These are phyloP conservation scores for Diuraphis noxia DNA, from an alignment of 1,140 invertebrate species.

Conservation along the genomic window DNA sequence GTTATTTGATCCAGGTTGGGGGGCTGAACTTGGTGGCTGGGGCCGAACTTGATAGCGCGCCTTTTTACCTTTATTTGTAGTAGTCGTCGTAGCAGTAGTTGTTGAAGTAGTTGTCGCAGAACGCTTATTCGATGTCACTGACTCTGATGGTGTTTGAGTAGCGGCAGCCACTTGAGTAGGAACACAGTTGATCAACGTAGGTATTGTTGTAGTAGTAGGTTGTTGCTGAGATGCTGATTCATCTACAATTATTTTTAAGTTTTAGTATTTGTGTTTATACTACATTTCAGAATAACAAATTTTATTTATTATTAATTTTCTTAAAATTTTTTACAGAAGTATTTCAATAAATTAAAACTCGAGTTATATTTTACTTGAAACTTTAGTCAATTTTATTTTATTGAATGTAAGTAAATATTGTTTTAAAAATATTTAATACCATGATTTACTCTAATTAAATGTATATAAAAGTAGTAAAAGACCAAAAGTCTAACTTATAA, in stretches of 20 bases:
- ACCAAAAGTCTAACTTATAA: background rate
- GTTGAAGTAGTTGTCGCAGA: slow-evolving; percentile 55
- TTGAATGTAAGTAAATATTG: background rate
- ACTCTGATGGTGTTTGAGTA: slow-evolving; percentile 57
- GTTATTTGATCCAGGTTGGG: slow-evolving; percentile 49
- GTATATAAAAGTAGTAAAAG: background rate
- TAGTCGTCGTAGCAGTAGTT: slow-evolving; percentile 55
- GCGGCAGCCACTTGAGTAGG: slow-evolving; percentile 55
- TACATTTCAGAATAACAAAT: too few species aligned
- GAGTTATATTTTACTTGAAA: background rate
- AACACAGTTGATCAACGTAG: slow-evolving; percentile 19
- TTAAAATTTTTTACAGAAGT: too few species aligned
- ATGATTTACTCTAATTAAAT: background rate
- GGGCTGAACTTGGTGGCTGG: slow-evolving; percentile 47
- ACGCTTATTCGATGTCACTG: slow-evolving; percentile 56
- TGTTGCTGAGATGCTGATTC: background rate
- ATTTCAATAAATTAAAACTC: background rate
- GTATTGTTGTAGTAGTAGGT: slow-evolving; percentile 24
- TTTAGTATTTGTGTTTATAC: background rate
- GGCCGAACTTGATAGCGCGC: slow-evolving; percentile 47
- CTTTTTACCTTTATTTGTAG: slow-evolving; percentile 56
- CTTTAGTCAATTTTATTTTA: background rate
- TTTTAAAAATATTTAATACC: background rate
- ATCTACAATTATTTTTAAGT: slow-evolving; percentile 20
- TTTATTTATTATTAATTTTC: too few species aligned